A percentile compares a stretch with the other conserved stretches of the same genome.
These are phyloP conservation scores for Tenodera sinensis DNA, from an alignment of 2,888 invertebrate species.

Conservation along the genomic window DNA sequence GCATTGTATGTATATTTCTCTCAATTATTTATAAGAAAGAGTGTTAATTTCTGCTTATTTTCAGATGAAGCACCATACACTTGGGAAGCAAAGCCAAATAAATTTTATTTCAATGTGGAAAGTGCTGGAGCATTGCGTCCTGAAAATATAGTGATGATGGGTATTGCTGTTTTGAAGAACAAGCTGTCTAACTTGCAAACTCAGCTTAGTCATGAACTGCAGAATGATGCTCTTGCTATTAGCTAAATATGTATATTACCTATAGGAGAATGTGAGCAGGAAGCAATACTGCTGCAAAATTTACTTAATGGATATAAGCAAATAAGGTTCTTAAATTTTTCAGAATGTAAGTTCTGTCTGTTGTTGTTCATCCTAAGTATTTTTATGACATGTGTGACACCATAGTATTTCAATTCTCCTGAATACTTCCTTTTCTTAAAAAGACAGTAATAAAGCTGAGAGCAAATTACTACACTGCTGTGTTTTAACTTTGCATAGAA, in stretches of 20 bases:
- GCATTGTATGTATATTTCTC: background rate
- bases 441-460: no score
- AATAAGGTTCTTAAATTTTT: no score
- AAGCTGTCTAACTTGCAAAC: constrained; percentile 95
- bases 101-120: constrained; percentile 96
- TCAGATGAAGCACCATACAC: constrained; percentile 87
- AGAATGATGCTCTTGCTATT: constrained; percentile 77
- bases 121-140: constrained; percentile 91
- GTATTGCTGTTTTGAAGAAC: constrained; percentile 87
- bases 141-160: constrained; percentile 95
- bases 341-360: no score
- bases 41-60: constrained; percentile 37
- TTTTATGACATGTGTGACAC: no score
- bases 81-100: constrained; percentile 93
- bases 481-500: no score
- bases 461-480: no score
- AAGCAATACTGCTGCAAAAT: background rate
- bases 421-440: no score
- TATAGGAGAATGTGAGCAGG: background rate
- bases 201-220: constrained; percentile 81
- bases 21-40: background rate
- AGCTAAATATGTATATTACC: background rate
- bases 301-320: no score
- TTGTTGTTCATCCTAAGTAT: no score
- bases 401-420: no score